Evolutionary conservation across 2,113 vertebrate genomes (phyloP), one percentile per base, ranked within the genome.

Genomic region (Coreoperca whiteheadi): DNA sequence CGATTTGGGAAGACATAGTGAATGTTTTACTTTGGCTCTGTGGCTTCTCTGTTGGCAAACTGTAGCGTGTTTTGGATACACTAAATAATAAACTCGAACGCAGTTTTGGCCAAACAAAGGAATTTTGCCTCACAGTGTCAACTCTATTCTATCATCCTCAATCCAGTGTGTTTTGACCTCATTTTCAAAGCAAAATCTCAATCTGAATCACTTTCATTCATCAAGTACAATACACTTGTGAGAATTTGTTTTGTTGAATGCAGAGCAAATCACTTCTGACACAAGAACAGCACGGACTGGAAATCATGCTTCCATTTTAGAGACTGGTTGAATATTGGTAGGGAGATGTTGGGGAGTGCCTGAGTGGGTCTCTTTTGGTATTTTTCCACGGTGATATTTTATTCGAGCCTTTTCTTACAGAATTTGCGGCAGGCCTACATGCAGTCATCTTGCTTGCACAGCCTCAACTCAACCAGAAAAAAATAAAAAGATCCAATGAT

Each of bases 21-120:
- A 14, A 2, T 82, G 25, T 74, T 82, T 82, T 25, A 54, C 61
- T 82, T 68, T 66, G 51, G 46, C 67, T 6, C 25, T 59, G 32
- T 50, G 15, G 43, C 12, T 16, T 59, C 50, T 82, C 16, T 54
- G 10, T 46, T 74, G 34, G 73, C 34, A 79, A 48, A 67, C 20
- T 37, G 43, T 32, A 32, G n/a, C 18, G 50, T 6, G 12, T 61
- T 61, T 74, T 37, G 48, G 60, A 79, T 53, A 20, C 54, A 75
- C 76, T 20, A 54, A 61, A 68, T 41, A 66, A 48, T 51, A 59
- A 83, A 59, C 37, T 25, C 41, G 66, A 32, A 61, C 30, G 16
- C 14, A 72, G 51, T 67, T 74, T 60, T 16, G 20, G 63, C 32
- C n/a, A 68, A 82, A 74, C 23, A 39, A 32, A 30, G 32, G 15